phyloP scores from a whole-genome alignment of 2,888 invertebrate species.

The Polylopha cassiicola region DNA sequence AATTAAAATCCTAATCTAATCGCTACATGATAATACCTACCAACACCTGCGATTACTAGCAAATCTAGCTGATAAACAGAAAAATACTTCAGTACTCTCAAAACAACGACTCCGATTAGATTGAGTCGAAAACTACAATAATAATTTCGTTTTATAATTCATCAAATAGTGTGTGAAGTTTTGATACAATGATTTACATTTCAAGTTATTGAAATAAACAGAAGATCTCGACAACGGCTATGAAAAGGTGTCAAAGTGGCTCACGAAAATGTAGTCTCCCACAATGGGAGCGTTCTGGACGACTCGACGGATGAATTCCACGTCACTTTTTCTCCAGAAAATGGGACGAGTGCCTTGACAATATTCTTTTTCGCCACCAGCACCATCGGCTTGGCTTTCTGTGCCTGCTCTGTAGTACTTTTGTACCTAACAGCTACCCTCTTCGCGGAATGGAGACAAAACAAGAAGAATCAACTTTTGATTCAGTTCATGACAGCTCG shows the following conservation, averaged over 20 bases:
- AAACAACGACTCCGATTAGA: slow-evolving; percentile 1
- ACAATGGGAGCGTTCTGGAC: background rate
- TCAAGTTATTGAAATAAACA: background rate
- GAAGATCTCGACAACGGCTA: background rate
- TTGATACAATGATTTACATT: too few relatives aligned
- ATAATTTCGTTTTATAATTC: too few relatives aligned
- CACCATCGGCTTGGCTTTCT: slow-evolving; percentile 47
- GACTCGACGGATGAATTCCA: slow-evolving; percentile 12
- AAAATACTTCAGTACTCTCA: slow-evolving; percentile 14
- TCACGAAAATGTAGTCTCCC: background rate
- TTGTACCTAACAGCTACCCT: slow-evolving; percentile 50
- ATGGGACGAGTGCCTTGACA: slow-evolving; percentile 29
- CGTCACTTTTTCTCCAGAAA: slow-evolving; percentile 28
- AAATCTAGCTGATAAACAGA: slow-evolving; percentile 22
- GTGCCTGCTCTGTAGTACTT: slow-evolving; percentile 41
- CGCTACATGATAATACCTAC: slow-evolving; percentile 25
- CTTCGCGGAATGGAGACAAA: slow-evolving; percentile 57
- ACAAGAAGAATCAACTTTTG: slow-evolving; percentile 58
- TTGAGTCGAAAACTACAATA: background rate
- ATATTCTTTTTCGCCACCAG: slow-evolving; percentile 38
- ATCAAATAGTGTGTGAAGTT: background rate
- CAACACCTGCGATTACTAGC: slow-evolving; percentile 19
- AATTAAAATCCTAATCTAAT: slow-evolving; percentile 27
- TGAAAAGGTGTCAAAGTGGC: slow-evolving; percentile 6
- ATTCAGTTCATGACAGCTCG: slow-evolving; percentile 60